A percentile compares a stretch with the other conserved stretches of the same genome.
phyloP scores from a whole-genome alignment of 2,797 vertebrate genomes.

The Crocidura indochinensis region DNA sequence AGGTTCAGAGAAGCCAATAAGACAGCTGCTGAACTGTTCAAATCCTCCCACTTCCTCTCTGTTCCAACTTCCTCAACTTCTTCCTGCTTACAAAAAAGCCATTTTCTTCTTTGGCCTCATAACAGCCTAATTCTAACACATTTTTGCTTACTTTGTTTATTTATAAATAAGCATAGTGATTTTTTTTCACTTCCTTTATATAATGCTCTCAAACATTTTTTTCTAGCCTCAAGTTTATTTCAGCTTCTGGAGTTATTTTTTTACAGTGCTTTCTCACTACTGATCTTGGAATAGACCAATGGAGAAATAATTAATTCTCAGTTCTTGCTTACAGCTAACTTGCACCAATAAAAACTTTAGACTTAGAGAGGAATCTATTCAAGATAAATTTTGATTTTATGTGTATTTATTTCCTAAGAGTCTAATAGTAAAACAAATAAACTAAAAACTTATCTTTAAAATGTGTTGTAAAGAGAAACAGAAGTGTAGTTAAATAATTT shows the following conservation, averaged over 20 bases:
- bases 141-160: constrained; percentile 14
- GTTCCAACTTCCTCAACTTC: constrained; percentile 39
- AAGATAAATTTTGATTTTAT: constrained; percentile 21
- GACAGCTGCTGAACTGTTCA: not conserved
- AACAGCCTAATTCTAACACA: not conserved
- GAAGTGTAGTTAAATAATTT: not conserved
- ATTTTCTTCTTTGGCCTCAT: constrained; percentile 36
- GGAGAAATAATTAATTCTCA: not conserved
- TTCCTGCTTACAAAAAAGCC: constrained; percentile 31
- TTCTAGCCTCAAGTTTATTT: constrained; percentile 7
- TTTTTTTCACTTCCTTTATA: constrained; percentile 36
- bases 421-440: constrained; percentile 17
- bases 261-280: not conserved
- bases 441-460: constrained; percentile 19
- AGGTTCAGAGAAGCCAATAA: not conserved
- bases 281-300: not conserved
- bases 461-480: not conserved
- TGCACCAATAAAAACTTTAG: not conserved
- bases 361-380: constrained; percentile 4
- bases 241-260: constrained; percentile 1
- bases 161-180: constrained; percentile 34
- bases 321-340: not conserved
- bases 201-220: constrained; percentile 23
- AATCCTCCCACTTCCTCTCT: constrained; percentile 33
- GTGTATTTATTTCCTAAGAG: not conserved